Evolutionary conservation across 2,797 vertebrate species (phyloP), one percentile per base, ranked within the genome.

Genomic region (Sebastes taczanowskii): DNA sequence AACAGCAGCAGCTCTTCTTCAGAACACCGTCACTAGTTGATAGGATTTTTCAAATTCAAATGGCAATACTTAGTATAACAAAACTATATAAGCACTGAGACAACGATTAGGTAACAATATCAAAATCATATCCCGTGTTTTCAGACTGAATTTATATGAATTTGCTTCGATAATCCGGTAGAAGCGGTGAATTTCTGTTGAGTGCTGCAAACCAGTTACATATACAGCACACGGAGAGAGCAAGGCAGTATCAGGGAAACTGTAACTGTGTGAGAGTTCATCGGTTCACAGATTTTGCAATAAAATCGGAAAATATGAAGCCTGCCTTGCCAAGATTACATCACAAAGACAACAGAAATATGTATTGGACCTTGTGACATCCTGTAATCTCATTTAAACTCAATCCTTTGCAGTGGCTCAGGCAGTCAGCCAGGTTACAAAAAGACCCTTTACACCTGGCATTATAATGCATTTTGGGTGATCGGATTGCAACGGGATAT

Each of bases 181-280:
- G 20, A 52, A 53, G n/a, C 9, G 0, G 49, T 53, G 49, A 52
- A 52, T 52, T 52, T 52, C 49, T n/a, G 49, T n/a, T n/a, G 18
- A 53, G 3, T 20, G 53, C 8, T 46, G 66, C 29, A 23, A 76
- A 22, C 8, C 27, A 89, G 65, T 71, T 68, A 53, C 20, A 69
- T 38, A 67, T n/a, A 7, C 34, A 70, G 49, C 10, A 65, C 46
- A 9, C 2, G 27, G 29, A 70, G 11, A 3, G 7, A 59, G 29
- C 25, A 53, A 68, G 8, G 18, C n/a, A 11, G 56, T 56, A 62
- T 32, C 56, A 71, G 32, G 22, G n/a, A 22, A 46, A 49, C 46
- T 49, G 46, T 49, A 78, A 81, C 60, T 46, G 7, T 53, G 80
- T 89, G 52, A 90, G 77, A 87, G 80, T 61, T 86, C 65, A 74